phyloP scores from a whole-genome alignment of 1,140 invertebrate genomes.

The Homalodisca vitripennis region DNA sequence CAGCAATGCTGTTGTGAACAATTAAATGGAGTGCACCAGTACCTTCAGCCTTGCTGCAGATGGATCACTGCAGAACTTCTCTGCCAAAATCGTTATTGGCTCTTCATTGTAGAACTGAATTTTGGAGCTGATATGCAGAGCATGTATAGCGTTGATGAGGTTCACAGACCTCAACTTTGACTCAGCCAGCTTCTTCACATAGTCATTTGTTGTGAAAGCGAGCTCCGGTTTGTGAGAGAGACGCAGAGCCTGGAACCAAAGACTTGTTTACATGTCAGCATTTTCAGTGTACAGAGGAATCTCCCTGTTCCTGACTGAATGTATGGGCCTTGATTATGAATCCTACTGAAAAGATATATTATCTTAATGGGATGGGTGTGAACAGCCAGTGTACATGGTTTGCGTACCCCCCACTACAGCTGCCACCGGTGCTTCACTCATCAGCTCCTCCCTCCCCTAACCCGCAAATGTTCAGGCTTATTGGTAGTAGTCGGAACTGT shows the following conservation, averaged over 20 bases:
- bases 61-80: constrained; percentile 6
- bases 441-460: too few relatives aligned
- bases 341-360: neutral
- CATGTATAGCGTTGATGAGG: neutral
- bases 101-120: constrained; percentile 2
- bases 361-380: neutral
- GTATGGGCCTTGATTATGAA: neutral
- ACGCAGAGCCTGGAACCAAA: neutral
- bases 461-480: too few relatives aligned
- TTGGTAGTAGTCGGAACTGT: too few relatives aligned
- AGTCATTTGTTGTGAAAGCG: constrained; percentile 6
- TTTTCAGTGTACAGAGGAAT: neutral
- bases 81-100: neutral
- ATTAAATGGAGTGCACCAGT: too few relatives aligned
- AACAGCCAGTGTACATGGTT: neutral
- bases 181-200: neutral
- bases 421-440: too few relatives aligned
- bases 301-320: neutral
- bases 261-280: neutral
- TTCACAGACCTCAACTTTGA: neutral
- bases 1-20: too few relatives aligned
- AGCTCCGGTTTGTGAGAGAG: constrained; percentile 5
- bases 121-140: neutral
- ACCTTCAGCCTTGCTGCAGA: constrained; percentile 6
- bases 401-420: neutral